Base-by-base conservation (phyloP, 2,113 vertebrate species). In the Nothoprocta perdicaria region DNA sequence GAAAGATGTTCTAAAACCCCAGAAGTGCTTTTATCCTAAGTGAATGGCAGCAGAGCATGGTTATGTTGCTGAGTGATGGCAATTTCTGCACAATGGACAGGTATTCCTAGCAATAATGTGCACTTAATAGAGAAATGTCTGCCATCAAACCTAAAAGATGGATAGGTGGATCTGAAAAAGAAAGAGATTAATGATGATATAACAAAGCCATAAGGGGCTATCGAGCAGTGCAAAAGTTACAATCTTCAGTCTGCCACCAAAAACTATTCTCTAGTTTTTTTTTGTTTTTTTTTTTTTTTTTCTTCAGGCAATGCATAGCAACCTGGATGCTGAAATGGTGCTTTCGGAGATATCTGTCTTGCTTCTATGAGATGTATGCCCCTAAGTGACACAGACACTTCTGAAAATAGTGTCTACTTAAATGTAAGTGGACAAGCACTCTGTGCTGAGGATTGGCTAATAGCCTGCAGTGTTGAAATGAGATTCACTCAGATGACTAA, bases 171-270 rank as follows among this genome's bases (percentile, higher is more conserved):
- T 92, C 82, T 83, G 52, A 88, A 27, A 11, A 29, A 83, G 18
- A 94, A 27, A 11, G n/a, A 83, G 18, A 94, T 91, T 74, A 67
- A 85, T 55, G 29, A 27, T 74, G 31, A 57, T 50, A 60, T 43
- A 46, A 33, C 14, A 80, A 91, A 92, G 38, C 33, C 79, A 60
- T 80, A 75, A 91, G 94, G 88, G 33, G 33, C 41, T 91, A 80
- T 61, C 75, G 76, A 83, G 60, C 0, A 0, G n/a, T 78, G 22
- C 31, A 92, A 84, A 82, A 55, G 46, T 77, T 87, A 83, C 1
- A 19, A 18, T 50, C 55, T 87, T 80, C 77, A 38, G 12, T 62
- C 61, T 63, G 27, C 55, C 43, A 23, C 63, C 83, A 65, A 71
- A 82, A 88, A 71, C 14, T 74, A 14, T 40, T 89, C 79, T 74